Conservation (phyloP, 2,797 vertebrate genomes). For the Danio aesculapii region DNA sequence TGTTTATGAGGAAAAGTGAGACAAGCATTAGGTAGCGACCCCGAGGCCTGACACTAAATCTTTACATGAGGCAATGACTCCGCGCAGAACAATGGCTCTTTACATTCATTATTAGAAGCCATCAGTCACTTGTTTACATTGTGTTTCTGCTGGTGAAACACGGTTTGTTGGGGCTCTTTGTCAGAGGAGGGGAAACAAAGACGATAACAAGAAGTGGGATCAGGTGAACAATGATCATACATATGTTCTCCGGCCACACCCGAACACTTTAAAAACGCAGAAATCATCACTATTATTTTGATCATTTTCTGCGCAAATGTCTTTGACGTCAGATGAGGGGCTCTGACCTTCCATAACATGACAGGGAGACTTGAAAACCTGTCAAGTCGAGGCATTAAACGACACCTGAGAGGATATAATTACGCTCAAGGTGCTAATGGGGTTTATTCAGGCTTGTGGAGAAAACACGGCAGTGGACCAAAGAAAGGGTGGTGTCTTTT, state of each 20-base stretch:
- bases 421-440: conserved; percentile 81
- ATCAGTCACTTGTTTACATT: conserved; percentile 69
- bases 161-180: conserved; percentile 64
- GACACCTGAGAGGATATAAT: conserved; percentile 82
- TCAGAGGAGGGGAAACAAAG: conserved; percentile 65
- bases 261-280: conserved; percentile 35
- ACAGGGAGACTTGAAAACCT: conserved; percentile 63
- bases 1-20: conserved; percentile 68
- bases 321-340: conserved; percentile 55
- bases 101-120: conserved; percentile 69
- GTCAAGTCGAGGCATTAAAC: conserved; percentile 71
- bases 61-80: conserved; percentile 65
- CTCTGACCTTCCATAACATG: conserved; percentile 63
- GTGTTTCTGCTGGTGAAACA: conserved; percentile 63
- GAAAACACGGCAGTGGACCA: conserved; percentile 59
- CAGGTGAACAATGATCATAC: conserved; percentile 57
- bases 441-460: conserved; percentile 76
- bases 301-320: conserved; percentile 21
- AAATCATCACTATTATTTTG: conserved; percentile 32
- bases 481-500: conserved; percentile 66
- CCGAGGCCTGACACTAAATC: conserved; percentile 65
- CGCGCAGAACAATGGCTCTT: conserved; percentile 69
- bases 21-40: conserved; percentile 66
- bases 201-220: conserved; percentile 55
- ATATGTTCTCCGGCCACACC: conserved; percentile 48